Evolutionary conservation across 2,113 vertebrate species (phyloP), one percentile per base, ranked within the genome.

Genomic region (Phasianus colchicus): DNA sequence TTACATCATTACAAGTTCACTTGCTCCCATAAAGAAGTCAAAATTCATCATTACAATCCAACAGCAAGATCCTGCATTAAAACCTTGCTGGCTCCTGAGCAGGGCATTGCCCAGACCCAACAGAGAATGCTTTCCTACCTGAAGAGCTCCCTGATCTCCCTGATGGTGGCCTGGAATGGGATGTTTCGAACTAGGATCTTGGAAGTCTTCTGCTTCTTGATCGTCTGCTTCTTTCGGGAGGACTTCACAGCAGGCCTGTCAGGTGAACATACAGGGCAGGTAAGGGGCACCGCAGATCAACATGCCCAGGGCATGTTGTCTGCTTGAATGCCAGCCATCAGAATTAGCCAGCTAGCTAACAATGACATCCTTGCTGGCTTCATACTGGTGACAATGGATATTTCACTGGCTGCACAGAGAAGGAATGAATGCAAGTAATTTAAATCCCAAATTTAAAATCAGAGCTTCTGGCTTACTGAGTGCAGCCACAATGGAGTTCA

Each of bases 121-220:
- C 0, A 8, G 42, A 25, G 58, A 52, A 20, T 1, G 0, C 14
- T 19, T 19, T 29, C 97, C 94, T 96, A 99, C 99, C 99, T 99
- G 98, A 99, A 99, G 36, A 99, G 99, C 55, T 99, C 99, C 22
- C 98, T 96, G 94, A 99, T 97, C 96, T 99, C 99, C 74, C 93
- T 97, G 86, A 97, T 96, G 1, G 98, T 97, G 42, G 99, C 99
- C 91, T 99, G 99, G 98, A 99, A 99, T 1, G 99, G 99, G 77
- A 99, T 98, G 89, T 99, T 99, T 47, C 99, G 97, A 52, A 99
- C 99, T 66, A 99, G 97, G 96, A 99, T 99, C 97, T 99, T 99
- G 30, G 99, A 99, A 6, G 98, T 98, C 0, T 79, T 98, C 96
- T 99, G 99, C 89, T 99, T 99, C 96, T 97, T 98, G 75, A 96